Conservation (phyloP, 2,113 vertebrate genomes). For the Onychostoma macrolepis region DNA sequence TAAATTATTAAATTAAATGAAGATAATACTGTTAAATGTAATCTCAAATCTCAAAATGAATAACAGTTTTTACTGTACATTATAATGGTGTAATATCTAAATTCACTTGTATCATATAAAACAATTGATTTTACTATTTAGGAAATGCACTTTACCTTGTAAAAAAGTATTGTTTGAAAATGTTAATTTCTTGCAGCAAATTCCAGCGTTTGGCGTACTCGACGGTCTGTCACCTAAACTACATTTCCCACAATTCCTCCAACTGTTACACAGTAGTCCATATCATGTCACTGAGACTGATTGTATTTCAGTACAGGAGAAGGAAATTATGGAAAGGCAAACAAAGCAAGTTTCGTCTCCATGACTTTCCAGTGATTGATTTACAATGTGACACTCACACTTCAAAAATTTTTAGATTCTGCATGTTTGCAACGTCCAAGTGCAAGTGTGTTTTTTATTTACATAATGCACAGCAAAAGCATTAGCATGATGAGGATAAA, state of each 20-base stretch:
- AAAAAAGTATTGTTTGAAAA: neutral
- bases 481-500: neutral
- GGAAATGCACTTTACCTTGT: neutral
- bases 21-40: neutral
- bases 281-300: neutral
- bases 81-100: neutral
- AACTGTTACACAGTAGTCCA: neutral
- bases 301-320: neutral
- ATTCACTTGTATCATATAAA: neutral
- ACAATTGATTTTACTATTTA: neutral
- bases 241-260: neutral
- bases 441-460: neutral
- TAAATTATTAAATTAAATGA: neutral
- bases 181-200: neutral
- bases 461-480: constrained; percentile 14
- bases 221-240: neutral
- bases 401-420: neutral
- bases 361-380: neutral
- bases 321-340: neutral
- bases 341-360: neutral
- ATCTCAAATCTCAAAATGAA: too few species aligned
- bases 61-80: neutral
- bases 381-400: neutral
- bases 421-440: neutral
- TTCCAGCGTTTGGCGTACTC: neutral